A percentile compares a stretch with the other conserved stretches of the same genome.
Conservation (phyloP, 2,113 vertebrate species). For the Xyrauchen texanus region DNA sequence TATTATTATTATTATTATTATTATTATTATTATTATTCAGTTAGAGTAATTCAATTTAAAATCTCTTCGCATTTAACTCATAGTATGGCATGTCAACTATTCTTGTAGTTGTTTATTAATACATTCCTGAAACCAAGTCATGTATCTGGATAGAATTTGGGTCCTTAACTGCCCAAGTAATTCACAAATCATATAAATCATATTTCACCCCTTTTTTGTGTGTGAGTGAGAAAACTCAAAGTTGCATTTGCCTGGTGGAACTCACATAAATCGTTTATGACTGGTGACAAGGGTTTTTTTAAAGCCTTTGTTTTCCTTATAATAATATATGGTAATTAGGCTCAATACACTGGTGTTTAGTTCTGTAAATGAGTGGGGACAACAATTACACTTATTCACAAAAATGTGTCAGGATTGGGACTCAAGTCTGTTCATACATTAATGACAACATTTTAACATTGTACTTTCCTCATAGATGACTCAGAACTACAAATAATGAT, state of each 20-base stretch:
- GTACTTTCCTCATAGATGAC: too few relatives aligned
- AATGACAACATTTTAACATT: too few relatives aligned
- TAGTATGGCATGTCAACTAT: slow-evolving; percentile 32
- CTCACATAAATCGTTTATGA: slow-evolving; percentile 54
- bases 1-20: too few relatives aligned
- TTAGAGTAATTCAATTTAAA: slow-evolving; percentile 43
- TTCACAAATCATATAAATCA: slow-evolving; percentile 52
- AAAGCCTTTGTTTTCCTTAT: slow-evolving; percentile 53
- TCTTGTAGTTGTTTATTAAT: slow-evolving; percentile 38
- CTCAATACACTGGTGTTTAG: slow-evolving; percentile 33
- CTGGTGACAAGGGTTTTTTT: slow-evolving; percentile 44
- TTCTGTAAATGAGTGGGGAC: slow-evolving; percentile 34
- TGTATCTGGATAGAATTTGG: slow-evolving; percentile 19
- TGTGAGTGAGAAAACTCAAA: slow-evolving; percentile 29
- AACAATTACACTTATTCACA: slow-evolving; percentile 39
- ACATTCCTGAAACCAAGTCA: slow-evolving; percentile 25
- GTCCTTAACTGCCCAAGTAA: slow-evolving; percentile 36
- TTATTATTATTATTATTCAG: too few relatives aligned
- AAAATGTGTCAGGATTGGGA: slow-evolving; percentile 27
- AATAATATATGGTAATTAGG: slow-evolving; percentile 59
- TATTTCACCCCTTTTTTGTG: slow-evolving; percentile 18
- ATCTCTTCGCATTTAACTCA: slow-evolving; percentile 17
- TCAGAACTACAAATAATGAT: too few relatives aligned
- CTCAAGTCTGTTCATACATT: slow-evolving; percentile 8
- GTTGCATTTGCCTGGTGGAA: slow-evolving; percentile 32